Percentiles rank a stretch among this genome's conserved stretches.
phyloP scores from a whole-genome alignment of 1,140 invertebrate genomes.

The Eubasilissa regina region DNA sequence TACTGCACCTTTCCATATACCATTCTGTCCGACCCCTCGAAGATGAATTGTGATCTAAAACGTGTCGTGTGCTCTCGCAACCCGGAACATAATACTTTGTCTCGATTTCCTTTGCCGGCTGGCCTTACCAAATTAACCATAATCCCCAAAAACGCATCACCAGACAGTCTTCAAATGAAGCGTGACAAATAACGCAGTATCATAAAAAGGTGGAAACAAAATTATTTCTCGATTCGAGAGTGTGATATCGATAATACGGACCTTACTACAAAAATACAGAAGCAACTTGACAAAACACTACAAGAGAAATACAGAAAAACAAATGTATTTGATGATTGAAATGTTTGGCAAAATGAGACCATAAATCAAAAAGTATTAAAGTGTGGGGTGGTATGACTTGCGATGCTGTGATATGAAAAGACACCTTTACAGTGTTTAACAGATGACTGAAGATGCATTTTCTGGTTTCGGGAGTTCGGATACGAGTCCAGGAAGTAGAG shows the following conservation, averaged over 20 bases:
- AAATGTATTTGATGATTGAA: no score
- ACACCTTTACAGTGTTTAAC: not conserved
- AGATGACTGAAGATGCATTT: not conserved
- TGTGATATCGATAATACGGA: no score
- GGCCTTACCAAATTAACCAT: constrained; percentile 4
- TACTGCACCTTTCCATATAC: constrained; percentile 26
- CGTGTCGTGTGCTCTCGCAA: constrained; percentile 19
- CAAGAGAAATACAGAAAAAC: no score
- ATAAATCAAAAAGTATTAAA: no score
- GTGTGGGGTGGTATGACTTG: no score
- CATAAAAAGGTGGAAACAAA: constrained; percentile 2
- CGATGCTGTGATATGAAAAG: no score
- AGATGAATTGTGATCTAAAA: constrained; percentile 39
- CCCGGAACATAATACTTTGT: not conserved
- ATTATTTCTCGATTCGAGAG: no score
- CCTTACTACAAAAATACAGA: no score
- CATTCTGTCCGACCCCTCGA: constrained; percentile 15
- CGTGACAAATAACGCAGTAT: not conserved
- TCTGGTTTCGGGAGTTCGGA: not conserved
- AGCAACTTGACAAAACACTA: no score
- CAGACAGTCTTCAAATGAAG: not conserved
- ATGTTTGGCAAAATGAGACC: no score
- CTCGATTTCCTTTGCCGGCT: constrained; percentile 16
- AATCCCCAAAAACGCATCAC: not conserved
- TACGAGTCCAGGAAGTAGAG: constrained; percentile 27